Base-by-base conservation (phyloP, 2,888 invertebrate genomes). In the Dolichomitus sp. region DNA sequence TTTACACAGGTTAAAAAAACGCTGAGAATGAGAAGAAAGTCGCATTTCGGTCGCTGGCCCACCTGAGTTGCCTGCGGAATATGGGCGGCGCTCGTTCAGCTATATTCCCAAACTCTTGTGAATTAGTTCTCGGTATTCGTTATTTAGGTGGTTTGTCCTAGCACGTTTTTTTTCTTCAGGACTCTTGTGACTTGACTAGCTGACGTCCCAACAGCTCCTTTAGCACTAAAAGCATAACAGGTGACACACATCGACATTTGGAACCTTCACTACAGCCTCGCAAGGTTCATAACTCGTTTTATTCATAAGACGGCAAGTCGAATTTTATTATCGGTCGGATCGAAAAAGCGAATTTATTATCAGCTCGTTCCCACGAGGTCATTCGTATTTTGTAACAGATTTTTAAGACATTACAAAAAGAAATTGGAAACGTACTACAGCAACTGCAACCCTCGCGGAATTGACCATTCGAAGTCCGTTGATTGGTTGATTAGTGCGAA, bases 71-170 rank as follows among this genome's bases (percentile, higher is more conserved):
- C 85, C 84, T 84, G 84, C 70, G 77, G 80, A 84, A 80, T 85
- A 85, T 85, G 85, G 85, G 85, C 84, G 85, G 81, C 72, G 61
- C 83, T n/a, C 70, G 27, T 50, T 48, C 50, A 52, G 50, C 78
- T 75, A 42, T 61, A 57, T 48, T 81, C 83, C 57, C 82, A 50
- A 80, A 61, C 37, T 73, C 84, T 72, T 82, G 85, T 83, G 89
- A 89, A 90, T 90, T 88, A 86, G 89, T 91, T 91, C 90, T 68
- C 79, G 80, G 89, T 90, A 91, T 89, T 88, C 77, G 77, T 80
- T 83, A 80, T 81, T 85, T 80, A 79, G 80, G 72, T 68, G 80
- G 65, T 81, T 83, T 65, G 9, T 52, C 33, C 52, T 72, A 57
- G 68, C 66, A 27, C 74, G 48, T 63, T 72, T 70, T 59, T 76